phyloP scores from a whole-genome alignment of 2,113 vertebrate genomes.

The Chionodraco myersi region DNA sequence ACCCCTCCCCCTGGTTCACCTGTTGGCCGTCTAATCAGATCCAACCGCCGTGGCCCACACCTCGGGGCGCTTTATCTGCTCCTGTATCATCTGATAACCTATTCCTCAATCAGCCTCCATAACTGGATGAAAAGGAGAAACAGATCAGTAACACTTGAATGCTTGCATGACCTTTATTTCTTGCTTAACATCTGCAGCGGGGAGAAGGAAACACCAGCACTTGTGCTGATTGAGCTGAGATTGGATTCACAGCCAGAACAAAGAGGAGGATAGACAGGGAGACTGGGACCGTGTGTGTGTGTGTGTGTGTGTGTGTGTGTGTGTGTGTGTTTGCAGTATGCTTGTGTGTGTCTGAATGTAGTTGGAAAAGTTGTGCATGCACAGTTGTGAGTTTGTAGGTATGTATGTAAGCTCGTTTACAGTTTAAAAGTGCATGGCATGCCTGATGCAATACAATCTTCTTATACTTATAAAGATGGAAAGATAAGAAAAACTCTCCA shows the following conservation, averaged over 20 bases:
- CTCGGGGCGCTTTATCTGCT: conserved; percentile 54
- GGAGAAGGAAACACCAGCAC: conserved; percentile 54
- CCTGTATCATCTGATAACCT: conserved; percentile 73
- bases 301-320: conserved; percentile 1
- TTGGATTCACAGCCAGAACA: conserved; percentile 66
- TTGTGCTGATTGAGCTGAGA: conserved; percentile 64
- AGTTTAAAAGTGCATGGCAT: not conserved
- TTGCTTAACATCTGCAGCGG: conserved; percentile 65
- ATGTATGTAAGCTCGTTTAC: not conserved
- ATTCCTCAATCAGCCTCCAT: conserved; percentile 73
- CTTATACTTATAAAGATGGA: not conserved
- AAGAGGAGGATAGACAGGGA: conserved; percentile 17
- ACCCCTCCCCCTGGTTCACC: conserved; percentile 63
- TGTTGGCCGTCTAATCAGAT: conserved; percentile 77
- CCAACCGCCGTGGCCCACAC: conserved; percentile 62
- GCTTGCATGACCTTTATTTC: conserved; percentile 69
- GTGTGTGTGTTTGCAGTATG: not conserved
- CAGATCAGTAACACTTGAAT: conserved; percentile 77
- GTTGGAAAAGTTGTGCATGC: not conserved
- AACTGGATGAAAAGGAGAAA: conserved; percentile 74
- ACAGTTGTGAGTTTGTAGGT: not conserved
- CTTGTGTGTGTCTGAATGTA: not conserved
- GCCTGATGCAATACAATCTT: not conserved
- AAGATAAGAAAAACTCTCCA: not conserved
- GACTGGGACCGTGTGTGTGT: conserved; percentile 9